Base-by-base conservation (phyloP, 2,797 vertebrate genomes). In the Macropodus opercularis region DNA sequence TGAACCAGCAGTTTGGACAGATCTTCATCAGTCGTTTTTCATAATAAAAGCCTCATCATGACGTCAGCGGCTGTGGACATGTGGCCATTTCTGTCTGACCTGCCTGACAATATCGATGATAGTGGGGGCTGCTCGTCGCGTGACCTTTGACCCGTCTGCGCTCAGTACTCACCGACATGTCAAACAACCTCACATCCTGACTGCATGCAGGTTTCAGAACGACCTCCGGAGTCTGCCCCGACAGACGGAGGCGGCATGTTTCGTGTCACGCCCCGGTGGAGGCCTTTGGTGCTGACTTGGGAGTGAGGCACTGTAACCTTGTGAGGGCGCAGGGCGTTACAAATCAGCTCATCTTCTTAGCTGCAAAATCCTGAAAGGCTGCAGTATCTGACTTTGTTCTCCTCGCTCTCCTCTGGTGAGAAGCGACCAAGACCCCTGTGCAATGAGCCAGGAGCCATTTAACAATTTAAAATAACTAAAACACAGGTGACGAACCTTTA, bases 301-400 rank as follows among this genome's bases (percentile, higher is more conserved):
- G 66, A 71, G 58, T 53, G 72, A 61, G 54, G 67, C 53, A 18
- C 59, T 64, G 68, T 86, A 60, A 86, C 87, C 86, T 87, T 83
- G 85, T 41, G 75, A 82, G 70, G 80, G 74, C 64, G 24, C 48
- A 9, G 47, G 69, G 73, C 32, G 29, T 79, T 68, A 67, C 79
- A 75, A 65, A 77, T 70, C 46, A 63, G 52, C 74, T 82, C 75
- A 41, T 81, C 69, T 42, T 69, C 77, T 75, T n/a, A 54, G 72
- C 75, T 22, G 52, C 29, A 53, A 65, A 66, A 65, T 75, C 70
- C 70, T 55, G 41, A 72, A 64, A 68, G 67, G 74, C 57, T 29
- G 12, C 43, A 2, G 60, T 2, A 64, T 61, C 53, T 48, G 52
- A 49, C 54, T 72, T 64, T 23, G 38, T 34, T 69, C 65, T 73